phyloP scores from a whole-genome alignment of 2,888 invertebrate genomes.

The Cryptocephalus moraei region DNA sequence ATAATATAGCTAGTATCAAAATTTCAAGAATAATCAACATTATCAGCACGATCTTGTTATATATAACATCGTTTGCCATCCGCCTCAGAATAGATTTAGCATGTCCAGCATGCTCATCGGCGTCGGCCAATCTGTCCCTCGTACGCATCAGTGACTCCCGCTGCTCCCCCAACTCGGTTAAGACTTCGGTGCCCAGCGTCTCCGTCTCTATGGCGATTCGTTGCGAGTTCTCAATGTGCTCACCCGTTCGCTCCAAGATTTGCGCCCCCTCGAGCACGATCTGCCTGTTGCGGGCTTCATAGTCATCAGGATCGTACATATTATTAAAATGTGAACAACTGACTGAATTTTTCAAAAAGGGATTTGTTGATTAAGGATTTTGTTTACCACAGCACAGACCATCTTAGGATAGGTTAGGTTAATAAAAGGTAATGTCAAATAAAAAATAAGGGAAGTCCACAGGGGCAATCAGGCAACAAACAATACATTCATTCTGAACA shows the following conservation, averaged over 20 bases:
- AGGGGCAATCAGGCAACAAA: no score
- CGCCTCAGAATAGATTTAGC: conserved; percentile 53
- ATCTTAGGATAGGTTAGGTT: no score
- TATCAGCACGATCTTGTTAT: conserved; percentile 65
- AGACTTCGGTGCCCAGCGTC: conserved; percentile 64
- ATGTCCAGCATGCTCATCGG: conserved; percentile 58
- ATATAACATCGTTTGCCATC: conserved; percentile 59
- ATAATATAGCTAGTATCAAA: conserved; percentile 48
- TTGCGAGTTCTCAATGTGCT: conserved; percentile 58
- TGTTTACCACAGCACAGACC: no score
- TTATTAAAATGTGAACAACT: not conserved
- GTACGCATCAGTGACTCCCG: conserved; percentile 61
- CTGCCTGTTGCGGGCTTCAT: conserved; percentile 48
- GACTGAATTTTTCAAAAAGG: no score
- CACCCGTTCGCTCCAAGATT: conserved; percentile 48
- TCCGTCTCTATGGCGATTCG: conserved; percentile 68
- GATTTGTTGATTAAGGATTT: no score
- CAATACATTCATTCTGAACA: no score
- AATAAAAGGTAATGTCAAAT: no score
- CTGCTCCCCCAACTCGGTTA: conserved; percentile 66
- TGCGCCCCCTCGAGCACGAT: conserved; percentile 46
- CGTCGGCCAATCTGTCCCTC: conserved; percentile 55
- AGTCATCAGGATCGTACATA: conserved; percentile 25
- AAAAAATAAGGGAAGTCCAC: no score
- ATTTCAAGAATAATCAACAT: conserved; percentile 64